Conservation (phyloP, 2,888 invertebrate genomes). For the Papilio protenor region DNA sequence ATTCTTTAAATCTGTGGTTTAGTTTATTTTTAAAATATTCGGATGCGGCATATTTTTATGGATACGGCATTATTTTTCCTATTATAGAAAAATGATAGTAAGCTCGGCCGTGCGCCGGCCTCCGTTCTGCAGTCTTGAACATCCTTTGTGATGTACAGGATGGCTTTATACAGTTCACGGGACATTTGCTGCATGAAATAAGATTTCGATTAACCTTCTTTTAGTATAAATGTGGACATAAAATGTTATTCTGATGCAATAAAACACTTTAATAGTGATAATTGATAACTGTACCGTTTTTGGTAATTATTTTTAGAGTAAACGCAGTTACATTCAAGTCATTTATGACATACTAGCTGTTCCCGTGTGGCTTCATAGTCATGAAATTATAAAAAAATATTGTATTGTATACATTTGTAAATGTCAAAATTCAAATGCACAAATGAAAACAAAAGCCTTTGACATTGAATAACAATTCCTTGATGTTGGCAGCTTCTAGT, state of each 20-base stretch:
- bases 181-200: slow-evolving; percentile 76
- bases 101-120: slow-evolving; percentile 59
- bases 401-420: no score
- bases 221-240: slow-evolving; percentile 52
- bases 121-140: slow-evolving; percentile 49
- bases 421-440: no score
- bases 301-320: background rate
- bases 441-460: no score
- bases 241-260: slow-evolving; percentile 32
- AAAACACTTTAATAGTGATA: background rate
- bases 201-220: slow-evolving; percentile 73
- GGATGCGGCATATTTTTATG: background rate
- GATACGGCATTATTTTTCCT: slow-evolving; percentile 33
- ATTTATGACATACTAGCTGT: no score
- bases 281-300: background rate
- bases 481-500: no score
- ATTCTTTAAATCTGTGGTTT: background rate
- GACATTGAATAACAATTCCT: no score
- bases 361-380: no score
- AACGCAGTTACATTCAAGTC: no score
- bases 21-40: background rate
- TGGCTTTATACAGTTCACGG: slow-evolving; percentile 71
- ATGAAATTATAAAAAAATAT: no score
- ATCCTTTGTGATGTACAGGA: slow-evolving; percentile 65
- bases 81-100: slow-evolving; percentile 57